phyloP scores from a whole-genome alignment of 2,888 invertebrate species.

The Caenorhabditis panamensis region DNA sequence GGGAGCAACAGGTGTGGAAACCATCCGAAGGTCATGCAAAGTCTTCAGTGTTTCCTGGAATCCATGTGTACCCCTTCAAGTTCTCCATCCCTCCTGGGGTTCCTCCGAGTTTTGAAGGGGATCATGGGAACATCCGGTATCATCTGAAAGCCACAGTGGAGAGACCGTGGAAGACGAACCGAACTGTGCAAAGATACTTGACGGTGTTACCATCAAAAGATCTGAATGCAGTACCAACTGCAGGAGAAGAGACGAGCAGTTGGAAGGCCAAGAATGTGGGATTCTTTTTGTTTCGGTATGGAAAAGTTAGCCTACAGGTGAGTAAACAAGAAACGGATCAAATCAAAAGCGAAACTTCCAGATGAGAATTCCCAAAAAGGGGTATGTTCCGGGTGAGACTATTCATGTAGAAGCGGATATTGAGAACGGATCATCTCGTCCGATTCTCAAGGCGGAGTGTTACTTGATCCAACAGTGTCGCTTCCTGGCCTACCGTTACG shows the following conservation, averaged over 20 bases:
- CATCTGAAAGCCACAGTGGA: conserved; percentile 56
- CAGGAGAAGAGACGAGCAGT: conserved; percentile 34
- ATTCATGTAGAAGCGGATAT: conserved; percentile 60
- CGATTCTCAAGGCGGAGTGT: conserved; percentile 61
- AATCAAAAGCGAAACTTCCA: conserved; percentile 9
- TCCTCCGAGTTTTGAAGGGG: conserved; percentile 58
- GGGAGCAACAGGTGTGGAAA: conserved; percentile 54
- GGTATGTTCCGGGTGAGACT: conserved; percentile 65
- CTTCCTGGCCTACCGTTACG: conserved; percentile 59
- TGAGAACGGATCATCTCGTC: conserved; percentile 54
- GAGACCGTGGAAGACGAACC: conserved; percentile 63
- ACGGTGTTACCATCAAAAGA: conserved; percentile 47
- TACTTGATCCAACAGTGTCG: conserved; percentile 56
- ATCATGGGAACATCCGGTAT: conserved; percentile 59
- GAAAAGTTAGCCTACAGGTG: conserved; percentile 54
- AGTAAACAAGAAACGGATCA: not conserved
- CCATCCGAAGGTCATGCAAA: conserved; percentile 62
- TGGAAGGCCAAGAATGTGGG: conserved; percentile 59
- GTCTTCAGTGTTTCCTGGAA: conserved; percentile 56
- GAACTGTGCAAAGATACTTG: conserved; percentile 42
- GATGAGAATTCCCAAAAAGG: conserved; percentile 62
- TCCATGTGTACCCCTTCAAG: conserved; percentile 57
- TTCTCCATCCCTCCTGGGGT: conserved; percentile 46
- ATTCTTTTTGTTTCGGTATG: conserved; percentile 56
- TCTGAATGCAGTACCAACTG: conserved; percentile 37